Conservation (phyloP, 2,113 vertebrate species). For the Hippocampus comes region DNA sequence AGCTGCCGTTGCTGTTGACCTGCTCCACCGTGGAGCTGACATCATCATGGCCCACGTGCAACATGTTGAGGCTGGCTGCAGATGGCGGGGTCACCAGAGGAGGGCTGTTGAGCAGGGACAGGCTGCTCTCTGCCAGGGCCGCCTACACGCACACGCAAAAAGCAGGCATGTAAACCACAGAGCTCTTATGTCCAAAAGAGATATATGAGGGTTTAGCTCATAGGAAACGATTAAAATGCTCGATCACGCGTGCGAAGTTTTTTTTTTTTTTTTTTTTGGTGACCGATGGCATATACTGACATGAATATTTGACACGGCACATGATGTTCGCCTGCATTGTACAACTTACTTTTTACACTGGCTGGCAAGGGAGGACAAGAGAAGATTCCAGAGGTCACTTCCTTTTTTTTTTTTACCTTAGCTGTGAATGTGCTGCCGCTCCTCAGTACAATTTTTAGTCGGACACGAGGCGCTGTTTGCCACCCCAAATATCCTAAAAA, state of each 20-base stretch:
- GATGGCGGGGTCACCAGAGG: conserved; percentile 83
- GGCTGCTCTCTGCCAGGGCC: conserved; percentile 90
- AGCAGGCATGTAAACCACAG: neutral
- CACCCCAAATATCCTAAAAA: too few relatives aligned
- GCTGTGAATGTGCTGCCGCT: neutral
- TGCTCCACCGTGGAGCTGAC: conserved; percentile 94
- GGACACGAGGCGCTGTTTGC: neutral
- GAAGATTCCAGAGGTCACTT: too few relatives aligned
- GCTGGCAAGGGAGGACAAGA: too few relatives aligned
- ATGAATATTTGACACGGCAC: neutral
- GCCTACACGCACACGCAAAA: conserved; percentile 52
- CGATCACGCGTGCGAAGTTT: too few relatives aligned
- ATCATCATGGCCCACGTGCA: conserved; percentile 93
- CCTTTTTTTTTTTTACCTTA: neutral
- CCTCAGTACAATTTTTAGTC: neutral
- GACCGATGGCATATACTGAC: neutral
- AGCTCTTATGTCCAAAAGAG: neutral
- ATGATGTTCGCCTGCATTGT: neutral
- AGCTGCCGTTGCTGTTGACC: conserved; percentile 96
- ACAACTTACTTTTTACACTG: neutral
- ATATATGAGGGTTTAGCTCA: neutral
- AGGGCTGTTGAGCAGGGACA: conserved; percentile 90
- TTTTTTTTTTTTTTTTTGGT: neutral
- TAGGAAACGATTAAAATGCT: neutral
- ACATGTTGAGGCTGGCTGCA: conserved; percentile 84